Conservation (phyloP, 1,140 invertebrate genomes). For the Heliconius eleuchia region DNA sequence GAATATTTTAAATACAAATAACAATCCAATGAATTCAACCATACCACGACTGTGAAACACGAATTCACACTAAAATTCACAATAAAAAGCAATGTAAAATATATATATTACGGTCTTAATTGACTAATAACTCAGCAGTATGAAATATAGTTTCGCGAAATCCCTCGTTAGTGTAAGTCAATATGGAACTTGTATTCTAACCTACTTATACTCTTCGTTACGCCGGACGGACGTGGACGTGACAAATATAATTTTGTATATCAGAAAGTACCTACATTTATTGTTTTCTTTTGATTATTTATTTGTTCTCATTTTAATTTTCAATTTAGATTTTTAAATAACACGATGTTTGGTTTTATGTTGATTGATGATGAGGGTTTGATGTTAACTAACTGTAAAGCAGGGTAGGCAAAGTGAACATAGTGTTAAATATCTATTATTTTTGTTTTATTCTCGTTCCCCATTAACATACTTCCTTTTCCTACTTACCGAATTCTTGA, state of each 20-base stretch:
- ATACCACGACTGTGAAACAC: neutral
- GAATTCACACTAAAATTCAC: neutral
- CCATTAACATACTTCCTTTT: too few relatives aligned
- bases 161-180: conserved; percentile 22
- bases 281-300: neutral
- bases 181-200: conserved; percentile 20
- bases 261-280: neutral
- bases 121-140: conserved; percentile 1
- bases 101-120: neutral
- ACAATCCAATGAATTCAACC: too few relatives aligned
- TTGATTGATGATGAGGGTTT: too few relatives aligned
- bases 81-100: conserved; percentile 1
- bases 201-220: conserved; percentile 21
- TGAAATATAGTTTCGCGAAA: conserved; percentile 14
- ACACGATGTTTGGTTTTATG: too few relatives aligned
- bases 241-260: conserved; percentile 16
- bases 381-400: too few relatives aligned
- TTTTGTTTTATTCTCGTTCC: too few relatives aligned
- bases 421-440: too few relatives aligned
- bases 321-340: too few relatives aligned
- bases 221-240: neutral
- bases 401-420: too few relatives aligned
- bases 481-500: too few relatives aligned
- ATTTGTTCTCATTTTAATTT: neutral
- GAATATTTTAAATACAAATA: too few relatives aligned